Percentiles rank a stretch among this genome's conserved stretches.
phyloP scores from a whole-genome alignment of 2,888 invertebrate species.

The Machimus rusticus region DNA sequence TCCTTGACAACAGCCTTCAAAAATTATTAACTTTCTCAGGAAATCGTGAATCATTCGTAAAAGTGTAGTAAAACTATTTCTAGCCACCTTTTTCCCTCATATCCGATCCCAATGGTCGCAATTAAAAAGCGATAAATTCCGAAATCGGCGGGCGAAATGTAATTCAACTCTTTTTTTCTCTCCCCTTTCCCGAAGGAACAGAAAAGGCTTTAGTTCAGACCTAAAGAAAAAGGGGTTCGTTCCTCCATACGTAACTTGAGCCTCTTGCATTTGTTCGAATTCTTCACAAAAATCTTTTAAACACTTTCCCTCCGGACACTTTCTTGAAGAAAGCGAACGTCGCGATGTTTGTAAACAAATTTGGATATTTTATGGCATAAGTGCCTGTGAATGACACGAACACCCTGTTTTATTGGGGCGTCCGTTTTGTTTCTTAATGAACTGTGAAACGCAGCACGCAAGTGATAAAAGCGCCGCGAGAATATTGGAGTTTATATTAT shows the following conservation, averaged over 20 bases:
- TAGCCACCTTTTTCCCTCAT: neutral
- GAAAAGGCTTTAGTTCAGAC: neutral
- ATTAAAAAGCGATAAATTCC: constrained; percentile 9
- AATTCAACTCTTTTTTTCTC: constrained; percentile 13
- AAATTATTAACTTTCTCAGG: neutral
- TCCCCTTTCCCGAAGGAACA: neutral
- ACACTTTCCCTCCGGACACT: neutral
- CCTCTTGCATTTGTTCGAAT: neutral
- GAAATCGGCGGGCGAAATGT: neutral
- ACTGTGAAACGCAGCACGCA: neutral
- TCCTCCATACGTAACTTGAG: neutral
- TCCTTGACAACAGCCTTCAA: neutral
- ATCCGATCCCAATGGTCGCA: neutral
- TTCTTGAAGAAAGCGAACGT: neutral
- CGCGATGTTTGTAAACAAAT: constrained; percentile 14
- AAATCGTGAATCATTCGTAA: neutral
- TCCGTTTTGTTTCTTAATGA: neutral
- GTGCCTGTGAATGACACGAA: neutral
- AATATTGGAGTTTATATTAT: neutral
- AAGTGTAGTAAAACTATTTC: constrained; percentile 4
- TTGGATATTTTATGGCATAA: constrained; percentile 10
- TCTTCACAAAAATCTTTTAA: constrained; percentile 4
- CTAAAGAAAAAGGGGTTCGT: neutral
- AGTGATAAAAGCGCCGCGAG: neutral
- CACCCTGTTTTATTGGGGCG: neutral